Base-by-base conservation (phyloP, 2,113 vertebrate species). In the Megaceryle maxima region DNA sequence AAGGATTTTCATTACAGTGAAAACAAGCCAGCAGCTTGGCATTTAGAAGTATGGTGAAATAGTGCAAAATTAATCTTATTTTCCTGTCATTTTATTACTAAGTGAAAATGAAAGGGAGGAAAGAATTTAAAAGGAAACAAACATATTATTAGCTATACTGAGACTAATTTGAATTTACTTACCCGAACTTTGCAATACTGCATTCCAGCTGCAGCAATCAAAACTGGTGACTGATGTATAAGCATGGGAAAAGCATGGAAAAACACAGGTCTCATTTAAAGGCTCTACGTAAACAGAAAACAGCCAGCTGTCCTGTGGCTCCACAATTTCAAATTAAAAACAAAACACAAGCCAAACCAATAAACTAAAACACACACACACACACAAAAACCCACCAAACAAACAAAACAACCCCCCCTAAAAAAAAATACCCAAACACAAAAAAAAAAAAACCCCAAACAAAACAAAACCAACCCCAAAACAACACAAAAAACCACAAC, bases 191-290 rank as follows among this genome's bases (percentile, higher is more conserved):
- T 14, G 26, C 63, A 72, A 72, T 8, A 35, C 88, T 88, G n/a
- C 82, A 67, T 79, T 79, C 88, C 88, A 80, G 84, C 83, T 85
- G 83, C 95, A 96, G 73, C 80, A 67, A 59, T 43, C 64, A 22
- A 29, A 77, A 48, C 53, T 60, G 66, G 48, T 35, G 44, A 56
- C 68, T 44, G 51, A 59, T 35, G n/a, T 16, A 81, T 88, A 75
- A 82, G 48, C 74, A 55, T 0, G 31, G 57, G n/a, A 69, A 84
- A 70, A 90, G 55, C 43, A 87, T 6, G 19, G 57, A 77, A 50
- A 77, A 87, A 26, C 79, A 29, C 43, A 55, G 16, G 6, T 72
- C 62, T 44, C 31, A 28, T n/a, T 73, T 67, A 33, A 86, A 66
- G 43, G 39, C 22, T 59, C 35, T 51, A 5, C 12, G 33, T 29